These are phyloP conservation scores for Pangasius sanitwongsei DNA, from an alignment of 2,797 vertebrate genomes.

Conservation along the genomic window DNA sequence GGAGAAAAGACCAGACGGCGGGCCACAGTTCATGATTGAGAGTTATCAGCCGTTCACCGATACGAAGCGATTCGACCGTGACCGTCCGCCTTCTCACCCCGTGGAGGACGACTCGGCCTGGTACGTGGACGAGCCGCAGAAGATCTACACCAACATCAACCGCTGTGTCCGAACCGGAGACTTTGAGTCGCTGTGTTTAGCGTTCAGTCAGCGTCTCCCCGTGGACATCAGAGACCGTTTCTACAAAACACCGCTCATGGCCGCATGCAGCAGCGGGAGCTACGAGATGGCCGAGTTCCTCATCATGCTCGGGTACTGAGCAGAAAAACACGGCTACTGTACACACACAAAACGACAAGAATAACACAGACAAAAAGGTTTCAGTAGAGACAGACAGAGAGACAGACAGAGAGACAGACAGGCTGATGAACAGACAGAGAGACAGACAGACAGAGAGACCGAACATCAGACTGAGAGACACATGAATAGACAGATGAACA, in stretches of 20 bases:
- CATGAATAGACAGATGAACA: no score
- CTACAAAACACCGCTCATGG: constrained; percentile 84
- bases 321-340: background rate
- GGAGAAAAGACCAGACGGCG: constrained; percentile 60
- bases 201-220: constrained; percentile 75
- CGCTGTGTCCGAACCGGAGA: constrained; percentile 77
- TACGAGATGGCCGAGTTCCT: constrained; percentile 75
- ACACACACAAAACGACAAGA: background rate
- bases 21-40: constrained; percentile 77
- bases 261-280: constrained; percentile 76
- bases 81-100: constrained; percentile 73
- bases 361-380: background rate
- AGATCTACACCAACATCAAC: constrained; percentile 73
- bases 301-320: constrained; percentile 76
- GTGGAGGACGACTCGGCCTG: constrained; percentile 82
- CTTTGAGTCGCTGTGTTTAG: constrained; percentile 78
- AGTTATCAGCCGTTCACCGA: constrained; percentile 66
- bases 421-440: background rate
- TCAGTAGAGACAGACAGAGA: background rate
- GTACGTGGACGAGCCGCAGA: constrained; percentile 78
- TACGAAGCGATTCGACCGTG: constrained; percentile 62
- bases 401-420: background rate
- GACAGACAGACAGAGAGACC: no score
- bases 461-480: no score
- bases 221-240: constrained; percentile 79